These are phyloP conservation scores for Rutilus rutilus DNA, from an alignment of 2,113 vertebrate genomes.

Conservation along the genomic window DNA sequence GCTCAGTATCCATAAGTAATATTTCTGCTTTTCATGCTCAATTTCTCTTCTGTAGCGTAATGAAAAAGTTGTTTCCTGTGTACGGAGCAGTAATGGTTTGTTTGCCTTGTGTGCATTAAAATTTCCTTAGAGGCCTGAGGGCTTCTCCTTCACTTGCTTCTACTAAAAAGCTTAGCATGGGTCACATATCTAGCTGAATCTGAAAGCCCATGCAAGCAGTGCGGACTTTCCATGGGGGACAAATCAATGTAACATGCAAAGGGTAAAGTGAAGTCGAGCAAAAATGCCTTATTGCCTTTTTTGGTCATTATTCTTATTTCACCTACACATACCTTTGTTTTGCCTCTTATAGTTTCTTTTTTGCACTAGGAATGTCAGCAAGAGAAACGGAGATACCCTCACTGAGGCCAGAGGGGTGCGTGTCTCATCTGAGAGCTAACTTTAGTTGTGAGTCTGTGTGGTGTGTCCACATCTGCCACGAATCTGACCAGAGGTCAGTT, in stretches of 20 bases:
- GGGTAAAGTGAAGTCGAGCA: background rate
- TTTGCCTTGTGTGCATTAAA: constrained; percentile 12
- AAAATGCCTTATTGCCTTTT: background rate
- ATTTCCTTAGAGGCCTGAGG: constrained; percentile 26
- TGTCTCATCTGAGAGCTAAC: constrained; percentile 31
- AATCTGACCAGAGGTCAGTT: constrained; percentile 48
- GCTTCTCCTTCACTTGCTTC: constrained; percentile 2
- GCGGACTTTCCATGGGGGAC: background rate
- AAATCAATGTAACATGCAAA: background rate
- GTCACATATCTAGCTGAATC: background rate
- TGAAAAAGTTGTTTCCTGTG: constrained; percentile 11
- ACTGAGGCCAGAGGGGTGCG: background rate
- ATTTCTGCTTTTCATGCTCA: background rate
- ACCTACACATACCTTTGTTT: background rate
- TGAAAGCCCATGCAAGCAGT: background rate
- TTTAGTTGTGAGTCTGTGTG: constrained; percentile 8
- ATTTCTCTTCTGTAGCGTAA: constrained; percentile 1
- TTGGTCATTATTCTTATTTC: background rate
- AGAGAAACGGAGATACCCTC: background rate
- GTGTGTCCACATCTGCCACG: constrained; percentile 14
- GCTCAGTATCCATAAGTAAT: constrained; percentile 3
- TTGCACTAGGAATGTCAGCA: background rate
- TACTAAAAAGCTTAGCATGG: background rate
- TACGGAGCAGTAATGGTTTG: background rate
- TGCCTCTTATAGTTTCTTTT: background rate